Evolutionary conservation across 2,113 vertebrate genomes (phyloP), one percentile per base, ranked within the genome.

Genomic region (Pogona vitticeps): DNA sequence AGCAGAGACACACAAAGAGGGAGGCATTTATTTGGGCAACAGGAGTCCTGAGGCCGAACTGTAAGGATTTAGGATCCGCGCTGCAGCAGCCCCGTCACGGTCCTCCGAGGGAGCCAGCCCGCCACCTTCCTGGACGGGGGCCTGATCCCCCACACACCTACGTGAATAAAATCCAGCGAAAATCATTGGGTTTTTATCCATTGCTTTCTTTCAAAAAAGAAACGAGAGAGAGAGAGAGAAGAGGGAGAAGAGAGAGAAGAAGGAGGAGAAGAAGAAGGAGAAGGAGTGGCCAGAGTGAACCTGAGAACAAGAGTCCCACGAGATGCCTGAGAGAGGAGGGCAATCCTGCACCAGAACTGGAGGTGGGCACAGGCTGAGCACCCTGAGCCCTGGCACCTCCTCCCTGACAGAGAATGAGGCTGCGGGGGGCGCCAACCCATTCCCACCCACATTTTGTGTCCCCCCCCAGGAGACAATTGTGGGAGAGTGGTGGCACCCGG

Each of bases 1-100:
- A 76, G 82, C 82, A 84, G 82, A 84, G 82, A 84, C 52, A 84
- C 67, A 83, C 56, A 84, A 84, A 84, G 82, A 75, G 82, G 82
- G 82, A 84, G 82, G 75, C 71, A 84, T 75, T 42, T 84, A 75
- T 75, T 84, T 75, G 73, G 82, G 82, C 28, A 75, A 75, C 82
- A 40, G 73, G 82, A 52, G 73, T 76, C 72, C 71, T n/a, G 82
- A 84, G 81, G 81, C 81, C 81, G 81, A 58, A 83, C 81, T 72
- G 81, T 72, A 72, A 83, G 82, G 82, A 42, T 59, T 86, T 59
- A 59, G 76, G 76, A 71, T 71, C 65, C 84, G 67, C 52, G 67
- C 76, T 58, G 46, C 67, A 21, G 52, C 84, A 80, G 84, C 52
- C 84, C 76, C 84, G 38, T n/a, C 56, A n/a, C 40, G 59, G 65